Base-by-base conservation (phyloP, 92 coral and sea anemone genomes). In the Parazoanthus darwini region DNA sequence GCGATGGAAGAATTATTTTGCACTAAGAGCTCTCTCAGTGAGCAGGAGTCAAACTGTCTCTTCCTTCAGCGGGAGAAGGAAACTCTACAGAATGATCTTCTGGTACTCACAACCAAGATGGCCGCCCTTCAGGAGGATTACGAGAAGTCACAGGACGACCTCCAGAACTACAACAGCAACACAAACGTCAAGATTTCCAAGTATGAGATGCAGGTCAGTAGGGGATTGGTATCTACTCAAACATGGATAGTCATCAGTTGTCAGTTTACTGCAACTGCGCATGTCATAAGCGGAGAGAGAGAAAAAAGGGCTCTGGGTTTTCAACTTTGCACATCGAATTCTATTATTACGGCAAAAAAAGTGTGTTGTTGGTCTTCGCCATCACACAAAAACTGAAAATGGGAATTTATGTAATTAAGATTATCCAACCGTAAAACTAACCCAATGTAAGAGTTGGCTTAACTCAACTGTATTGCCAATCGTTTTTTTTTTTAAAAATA, bases 11-110 rank as follows among this genome's bases (percentile, higher is more conserved):
- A 90, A 44, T 46, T 81, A 56, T 88, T 86, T 75, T 74, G 92
- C 26, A 77, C 86, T 9, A 90, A 90, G 82, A 74, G 74, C 80
- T 79, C 72, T 37, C 85, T 90, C 13, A 78, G 78, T 58, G 92
- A 87, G 77, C 89, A 89, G 79, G 84, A 90, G 81, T 86, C 88
- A 43, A 87, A 90, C 73, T 88, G 79, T 42, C 77, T 81, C 18
- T 67, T 87, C 70, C 86, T 89, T 5, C 82, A 56, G 77, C 83
- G 65, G 73, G 92, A 90, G 71, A 90, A 86, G 56, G 92, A 90
- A 43, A 81, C 82, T 14, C 80, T 90, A 39, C 74, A 81, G 50
- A 81, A 87, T 25, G 90, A 89, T 23, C 68, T 89, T 36, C 81
- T 74, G 38, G 92, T 67, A 20, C 20, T 89, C 85, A 82, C 86